Evolutionary conservation across 2,797 vertebrate species (phyloP).

Genomic region (Sebastes cheni): DNA sequence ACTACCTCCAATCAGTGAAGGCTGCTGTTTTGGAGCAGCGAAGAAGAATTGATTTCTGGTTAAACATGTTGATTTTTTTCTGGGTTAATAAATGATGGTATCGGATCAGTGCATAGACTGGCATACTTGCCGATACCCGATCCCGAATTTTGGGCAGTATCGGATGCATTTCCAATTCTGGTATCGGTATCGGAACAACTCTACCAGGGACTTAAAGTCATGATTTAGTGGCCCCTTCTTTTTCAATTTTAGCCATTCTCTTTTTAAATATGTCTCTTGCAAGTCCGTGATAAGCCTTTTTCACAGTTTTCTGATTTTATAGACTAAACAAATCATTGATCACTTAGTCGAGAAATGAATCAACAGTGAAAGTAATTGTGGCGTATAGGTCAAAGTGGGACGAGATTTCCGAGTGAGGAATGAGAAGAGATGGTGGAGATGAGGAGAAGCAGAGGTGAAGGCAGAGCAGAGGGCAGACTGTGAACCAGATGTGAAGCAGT

Average conservation of each 20-base stretch:
- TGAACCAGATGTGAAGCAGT: constrained; percentile 77
- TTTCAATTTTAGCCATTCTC: background rate
- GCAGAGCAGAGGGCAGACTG: constrained; percentile 59
- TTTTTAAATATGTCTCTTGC: background rate
- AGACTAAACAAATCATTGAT: background rate
- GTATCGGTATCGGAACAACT: no score
- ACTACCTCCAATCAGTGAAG: no score
- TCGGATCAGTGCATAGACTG: no score
- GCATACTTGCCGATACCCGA: no score
- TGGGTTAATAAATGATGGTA: no score
- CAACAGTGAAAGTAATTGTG: background rate
- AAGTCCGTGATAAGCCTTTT: background rate
- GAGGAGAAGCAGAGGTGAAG: constrained; percentile 45
- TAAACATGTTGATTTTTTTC: no score
- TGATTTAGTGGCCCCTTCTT: background rate
- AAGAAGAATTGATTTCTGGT: no score
- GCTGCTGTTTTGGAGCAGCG: no score
- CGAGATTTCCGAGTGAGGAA: background rate
- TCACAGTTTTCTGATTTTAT: background rate
- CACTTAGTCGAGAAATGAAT: background rate
- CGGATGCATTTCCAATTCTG: no score
- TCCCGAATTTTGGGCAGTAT: no score
- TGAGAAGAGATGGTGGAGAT: constrained; percentile 17
- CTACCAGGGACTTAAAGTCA: background rate
- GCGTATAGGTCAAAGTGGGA: background rate